These are phyloP conservation scores for Slavum lentiscoides DNA, from an alignment of 2,888 invertebrate species.

Conservation along the genomic window DNA sequence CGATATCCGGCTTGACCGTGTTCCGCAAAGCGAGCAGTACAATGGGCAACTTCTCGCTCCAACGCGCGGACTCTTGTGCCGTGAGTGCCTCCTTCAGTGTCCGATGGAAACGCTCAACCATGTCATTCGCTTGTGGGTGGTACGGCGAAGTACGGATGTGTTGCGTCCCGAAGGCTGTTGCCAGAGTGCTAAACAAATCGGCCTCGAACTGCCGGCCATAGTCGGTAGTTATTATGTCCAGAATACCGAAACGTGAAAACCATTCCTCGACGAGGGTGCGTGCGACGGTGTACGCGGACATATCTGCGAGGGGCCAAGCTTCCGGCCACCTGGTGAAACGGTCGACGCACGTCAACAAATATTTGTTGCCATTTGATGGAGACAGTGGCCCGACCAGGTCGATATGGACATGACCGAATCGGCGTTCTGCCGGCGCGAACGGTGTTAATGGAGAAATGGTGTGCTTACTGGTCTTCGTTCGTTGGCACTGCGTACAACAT, in stretches of 20 bases:
- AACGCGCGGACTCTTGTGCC: not conserved
- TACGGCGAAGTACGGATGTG: not conserved
- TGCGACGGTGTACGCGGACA: not conserved
- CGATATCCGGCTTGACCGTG: not conserved
- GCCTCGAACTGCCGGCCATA: not conserved
- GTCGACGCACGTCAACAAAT: not conserved
- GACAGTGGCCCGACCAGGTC: accelerated
- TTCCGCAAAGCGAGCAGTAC: not conserved
- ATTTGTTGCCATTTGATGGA: not conserved
- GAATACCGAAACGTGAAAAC: not conserved
- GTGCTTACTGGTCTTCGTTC: not conserved
- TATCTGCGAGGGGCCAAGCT: not conserved
- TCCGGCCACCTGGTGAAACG: not conserved
- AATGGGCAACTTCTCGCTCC: not conserved
- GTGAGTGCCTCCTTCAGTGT: not conserved
- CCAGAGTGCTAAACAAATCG: not conserved
- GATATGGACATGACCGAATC: not conserved
- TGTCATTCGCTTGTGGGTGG: not conserved
- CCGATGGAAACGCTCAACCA: not conserved
- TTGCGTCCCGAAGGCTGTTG: not conserved
- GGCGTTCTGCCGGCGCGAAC: not conserved
- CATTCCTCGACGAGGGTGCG: accelerated
- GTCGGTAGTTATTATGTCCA: not conserved
- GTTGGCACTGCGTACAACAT: not conserved
- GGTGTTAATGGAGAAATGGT: not conserved